Evolutionary conservation across 2,113 vertebrate species (phyloP), one percentile per base, ranked within the genome.

Genomic region (Ammodytes marinus): DNA sequence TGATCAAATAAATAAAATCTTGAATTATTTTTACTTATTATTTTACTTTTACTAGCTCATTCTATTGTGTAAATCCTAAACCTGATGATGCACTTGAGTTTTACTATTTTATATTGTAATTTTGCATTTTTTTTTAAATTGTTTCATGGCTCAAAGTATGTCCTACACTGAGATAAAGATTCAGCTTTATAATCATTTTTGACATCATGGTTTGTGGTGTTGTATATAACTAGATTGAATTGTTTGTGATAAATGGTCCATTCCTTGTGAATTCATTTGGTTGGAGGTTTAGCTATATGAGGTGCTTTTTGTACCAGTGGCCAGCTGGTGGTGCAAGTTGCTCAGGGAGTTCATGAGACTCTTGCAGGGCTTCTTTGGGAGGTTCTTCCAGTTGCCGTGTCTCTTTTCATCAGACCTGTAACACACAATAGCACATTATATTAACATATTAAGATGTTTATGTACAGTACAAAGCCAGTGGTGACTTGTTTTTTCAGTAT

Each of bases 351-450:
- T 95, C 8, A 97, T 85, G 10, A 99, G 95, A 90, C 79, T 96
- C 94, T 99, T 99, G 92, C 97, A 95, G 0, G 97, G 97, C 79
- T 98, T 99, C 95, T 99, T 99, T 49, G 98, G 98, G 85, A 99
- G 96, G 66, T 97, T 97, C 71, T 99, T 99, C 97, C 97, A 99
- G 94, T 89, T 98, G 86, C 89, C 93, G 89, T 69, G 96, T 91
- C 96, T 98, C 95, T 98, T 99, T 82, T 99, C 98, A 81, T 99
- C 98, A 58, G 97, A 97, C 93, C 98, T 99, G 90, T 72, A 13
- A 79, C 52, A 65, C 77, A 88, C 53, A 88, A 71, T 27, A 87
- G 64, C 43, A 52, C 74, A 72, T 27, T 27, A 27, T 27, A 27
- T 27, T 27, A 27, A 39, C n/a, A 17, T 35, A 7, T 37, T 13